phyloP scores from a whole-genome alignment of 2,797 vertebrate species.

The Cichlasoma orientale region DNA sequence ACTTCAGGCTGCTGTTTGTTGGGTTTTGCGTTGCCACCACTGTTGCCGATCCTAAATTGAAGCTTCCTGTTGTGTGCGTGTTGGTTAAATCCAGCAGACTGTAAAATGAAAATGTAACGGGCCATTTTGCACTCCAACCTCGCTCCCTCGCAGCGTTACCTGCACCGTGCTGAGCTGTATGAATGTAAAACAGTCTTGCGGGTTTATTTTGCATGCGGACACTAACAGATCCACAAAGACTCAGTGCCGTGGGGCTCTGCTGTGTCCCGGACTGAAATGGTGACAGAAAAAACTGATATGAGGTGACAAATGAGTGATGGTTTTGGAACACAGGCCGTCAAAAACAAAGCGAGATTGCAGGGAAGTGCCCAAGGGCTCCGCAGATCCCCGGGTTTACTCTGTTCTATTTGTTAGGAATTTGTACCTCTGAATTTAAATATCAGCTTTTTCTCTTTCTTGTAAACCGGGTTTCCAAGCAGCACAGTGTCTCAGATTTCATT shows the following conservation, averaged over 20 bases:
- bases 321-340: neutral
- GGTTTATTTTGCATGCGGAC: slow-evolving; percentile 1
- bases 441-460: neutral
- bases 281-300: neutral
- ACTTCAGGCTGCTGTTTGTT: slow-evolving; percentile 7
- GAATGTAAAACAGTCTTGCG: slow-evolving; percentile 6
- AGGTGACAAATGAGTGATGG: neutral
- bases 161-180: neutral
- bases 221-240: neutral
- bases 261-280: neutral
- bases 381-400: neutral
- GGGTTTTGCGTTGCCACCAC: neutral
- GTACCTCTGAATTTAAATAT: neutral
- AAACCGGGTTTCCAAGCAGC: too few species aligned
- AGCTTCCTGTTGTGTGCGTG: slow-evolving; percentile 22
- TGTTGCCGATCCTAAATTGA: slow-evolving; percentile 12
- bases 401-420: neutral
- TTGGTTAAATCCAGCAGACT: slow-evolving; percentile 46
- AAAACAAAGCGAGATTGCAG: neutral
- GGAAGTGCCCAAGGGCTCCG: too few species aligned
- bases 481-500: neutral
- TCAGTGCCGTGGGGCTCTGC: neutral
- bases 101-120: slow-evolving; percentile 55
- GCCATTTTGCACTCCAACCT: neutral
- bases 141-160: neutral